Base-by-base conservation (phyloP, 2,888 invertebrate genomes). In the Ernsta delagoae region DNA sequence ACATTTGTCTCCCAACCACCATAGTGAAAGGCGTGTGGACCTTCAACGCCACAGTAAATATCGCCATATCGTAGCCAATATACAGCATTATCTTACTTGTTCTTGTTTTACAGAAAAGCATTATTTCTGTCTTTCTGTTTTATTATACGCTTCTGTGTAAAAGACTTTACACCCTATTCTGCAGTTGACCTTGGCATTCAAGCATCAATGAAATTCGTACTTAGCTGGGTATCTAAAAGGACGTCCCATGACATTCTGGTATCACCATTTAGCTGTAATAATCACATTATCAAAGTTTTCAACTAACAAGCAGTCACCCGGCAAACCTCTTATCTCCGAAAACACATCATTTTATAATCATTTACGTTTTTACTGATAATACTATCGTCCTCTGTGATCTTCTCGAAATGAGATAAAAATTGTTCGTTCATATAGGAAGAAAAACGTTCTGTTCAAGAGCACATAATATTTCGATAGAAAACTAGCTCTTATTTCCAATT, bases 291-390 rank as follows among this genome's bases (percentile, higher is more conserved):
- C n/a, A 54, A 50, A 16, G 48, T 50, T 50, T 50, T 54, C 54
- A 54, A 54, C 54, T 36, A 50, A 59, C 48, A 8, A 43, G 48
- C 24, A 4, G 11, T 16, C 31, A 8, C 7, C 16, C 8, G 24
- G 9, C 50, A 65, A 45, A 45, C 39, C 39, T 34, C 57, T 50
- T 66, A 66, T 66, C 66, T 62, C 31, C n/a, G 6, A 9, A 12
- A 34, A 24, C 31, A 60, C 59, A 53, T 53, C 39, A 59, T 66
- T 66, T 53, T 59, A 43, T 66, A 60, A 59, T 65, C 65, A 65
- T 24, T 66, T 53, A 39, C 50, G 41, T 60, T 66, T 53, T 48
- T 50, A 48, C 59, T 59, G 66, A 66, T 66, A 66, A 5, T 53
- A 31, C n/a, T 53, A 66, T 65, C 65, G 36, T 50, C 1, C 64